Conservation (phyloP, 2,113 vertebrate genomes). For the Odontophorus gujanensis region DNA sequence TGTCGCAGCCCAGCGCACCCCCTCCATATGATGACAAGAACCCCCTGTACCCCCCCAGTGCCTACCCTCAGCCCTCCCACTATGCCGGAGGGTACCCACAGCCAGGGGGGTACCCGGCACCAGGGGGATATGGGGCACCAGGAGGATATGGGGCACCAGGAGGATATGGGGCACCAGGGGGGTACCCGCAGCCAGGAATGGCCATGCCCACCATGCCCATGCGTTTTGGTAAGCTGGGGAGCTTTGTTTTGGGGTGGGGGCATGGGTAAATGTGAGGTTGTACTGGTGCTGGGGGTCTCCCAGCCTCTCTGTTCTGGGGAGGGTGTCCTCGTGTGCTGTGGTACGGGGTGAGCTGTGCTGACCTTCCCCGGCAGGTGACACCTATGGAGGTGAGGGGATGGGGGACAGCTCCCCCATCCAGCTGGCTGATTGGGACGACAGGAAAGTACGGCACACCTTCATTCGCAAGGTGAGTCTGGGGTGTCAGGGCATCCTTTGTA, state of each 20-base stretch:
- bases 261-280: background rate
- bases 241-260: background rate
- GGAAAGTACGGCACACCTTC: constrained; percentile 87
- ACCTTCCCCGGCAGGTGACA: background rate
- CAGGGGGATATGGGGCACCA: constrained; percentile 58
- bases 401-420: constrained; percentile 80
- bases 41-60: constrained; percentile 71
- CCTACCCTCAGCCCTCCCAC: constrained; percentile 71
- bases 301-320: too few relatives aligned
- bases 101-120: constrained; percentile 68
- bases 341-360: background rate
- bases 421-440: constrained; percentile 80
- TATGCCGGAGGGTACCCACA: constrained; percentile 72
- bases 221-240: constrained; percentile 81
- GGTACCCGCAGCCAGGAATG: background rate
- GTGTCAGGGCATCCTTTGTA: too few relatives aligned
- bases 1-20: constrained; percentile 88
- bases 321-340: background rate
- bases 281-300: too few relatives aligned
- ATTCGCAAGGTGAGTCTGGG: constrained; percentile 86
- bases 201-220: constrained; percentile 83
- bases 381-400: background rate
- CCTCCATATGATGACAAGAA: constrained; percentile 85
- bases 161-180: background rate
- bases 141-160: background rate